A percentile compares a stretch with the other conserved stretches of the same genome.
Conservation (phyloP, 2,113 vertebrate species). For the Columba janthina region DNA sequence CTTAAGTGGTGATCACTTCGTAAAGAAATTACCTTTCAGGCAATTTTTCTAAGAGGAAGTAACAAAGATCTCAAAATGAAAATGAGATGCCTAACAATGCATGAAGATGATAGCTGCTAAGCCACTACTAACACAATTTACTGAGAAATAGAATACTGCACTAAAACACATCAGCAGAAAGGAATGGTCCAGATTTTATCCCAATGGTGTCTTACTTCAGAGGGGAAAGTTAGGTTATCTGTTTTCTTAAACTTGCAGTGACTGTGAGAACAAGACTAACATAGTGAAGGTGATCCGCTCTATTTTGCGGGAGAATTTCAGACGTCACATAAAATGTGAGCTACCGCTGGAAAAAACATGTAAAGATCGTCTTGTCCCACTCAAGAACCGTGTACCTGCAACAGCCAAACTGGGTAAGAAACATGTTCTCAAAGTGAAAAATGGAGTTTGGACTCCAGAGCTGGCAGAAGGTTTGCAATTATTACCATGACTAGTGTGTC, state of each 20-base stretch:
- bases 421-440: background rate
- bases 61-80: background rate
- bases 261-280: constrained; percentile 88
- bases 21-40: background rate
- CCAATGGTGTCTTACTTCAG: background rate
- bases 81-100: background rate
- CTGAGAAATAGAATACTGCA: background rate
- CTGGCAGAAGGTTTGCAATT: background rate
- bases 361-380: constrained; percentile 82
- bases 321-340: constrained; percentile 85
- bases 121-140: background rate
- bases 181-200: background rate
- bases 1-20: background rate
- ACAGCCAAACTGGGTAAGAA: constrained; percentile 89
- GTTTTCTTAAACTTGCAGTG: constrained; percentile 70
- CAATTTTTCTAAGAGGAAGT: background rate
- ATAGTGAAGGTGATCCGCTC: constrained; percentile 93
- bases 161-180: background rate
- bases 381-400: constrained; percentile 83
- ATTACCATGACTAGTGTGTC: background rate
- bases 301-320: constrained; percentile 90
- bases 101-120: background rate
- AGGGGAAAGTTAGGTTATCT: background rate
- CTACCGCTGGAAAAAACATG: constrained; percentile 78
- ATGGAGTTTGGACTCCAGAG: background rate